Evolutionary conservation across 2,113 vertebrate species (phyloP), one percentile per base, ranked within the genome.

Genomic region (Lepisosteus oculatus): DNA sequence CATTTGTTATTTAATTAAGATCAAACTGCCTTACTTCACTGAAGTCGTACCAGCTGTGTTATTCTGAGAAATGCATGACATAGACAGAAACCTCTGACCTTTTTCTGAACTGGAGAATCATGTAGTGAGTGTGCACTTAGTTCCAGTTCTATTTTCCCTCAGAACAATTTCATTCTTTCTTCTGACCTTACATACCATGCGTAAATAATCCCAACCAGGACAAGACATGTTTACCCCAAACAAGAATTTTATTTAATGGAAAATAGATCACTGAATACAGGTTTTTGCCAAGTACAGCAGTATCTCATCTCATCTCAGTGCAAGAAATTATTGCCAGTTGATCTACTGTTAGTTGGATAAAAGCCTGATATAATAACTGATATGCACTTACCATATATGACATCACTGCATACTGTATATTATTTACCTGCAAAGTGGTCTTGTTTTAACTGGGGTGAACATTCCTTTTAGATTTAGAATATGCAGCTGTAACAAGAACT

Each of bases 1-100:
- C 68, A 81, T 85, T 70, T 74, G 66, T 79, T 83, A 86, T 85
- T 86, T 85, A 85, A 89, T 85, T 80, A 87, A 75, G 70, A 74
- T 83, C 17, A 86, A 86, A 85, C 83, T 87, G 54, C 68, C 76
- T 89, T 84, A 88, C 86, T 88, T 89, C 86, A 87, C 76, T 61
- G 81, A 62, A 65, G 55, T 72, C 68, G 8, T 73, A 59, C 80
- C 90, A 91, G 88, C 90, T 89, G 90, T 91, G 88, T 90, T 89
- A 87, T 85, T 85, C 83, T 85, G 85, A 78, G 73, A 55, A 63
- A 77, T 81, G 70, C 74, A 83, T 80, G 84, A 88, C 80, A 83
- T 80, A 65, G 66, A 78, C 75, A 64, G 73, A 83, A 77, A 83
- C 83, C 86, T 84, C 77, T 84, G 85, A 87, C 86, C 86, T 79